phyloP scores from a whole-genome alignment of 2,888 invertebrate species.

The Phaonia tiefii region DNA sequence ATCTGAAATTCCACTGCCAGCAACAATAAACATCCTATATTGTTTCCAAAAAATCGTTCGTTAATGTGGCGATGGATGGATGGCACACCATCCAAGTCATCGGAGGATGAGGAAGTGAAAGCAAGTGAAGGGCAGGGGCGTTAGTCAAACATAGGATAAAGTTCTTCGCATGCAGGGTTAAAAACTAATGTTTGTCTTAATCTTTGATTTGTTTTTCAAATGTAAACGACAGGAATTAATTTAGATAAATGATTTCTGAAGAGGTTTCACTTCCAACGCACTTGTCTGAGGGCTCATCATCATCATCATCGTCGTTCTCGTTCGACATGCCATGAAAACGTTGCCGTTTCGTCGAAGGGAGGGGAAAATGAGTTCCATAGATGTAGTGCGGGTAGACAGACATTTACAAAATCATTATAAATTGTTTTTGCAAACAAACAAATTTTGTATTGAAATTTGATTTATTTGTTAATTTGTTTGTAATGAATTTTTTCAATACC shows the following conservation, averaged over 20 bases:
- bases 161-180: constrained; percentile 55
- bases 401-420: constrained; percentile 68
- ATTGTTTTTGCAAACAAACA: constrained; percentile 78
- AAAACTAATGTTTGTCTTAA: constrained; percentile 80
- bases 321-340: constrained; percentile 41
- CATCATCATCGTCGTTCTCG: constrained; percentile 22
- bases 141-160: constrained; percentile 28
- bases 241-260: constrained; percentile 81
- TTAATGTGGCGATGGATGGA: constrained; percentile 42
- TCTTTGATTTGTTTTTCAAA: constrained; percentile 81
- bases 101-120: not conserved
- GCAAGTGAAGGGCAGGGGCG: not conserved
- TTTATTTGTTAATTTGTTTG: constrained; percentile 81
- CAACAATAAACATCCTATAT: constrained; percentile 52
- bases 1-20: constrained; percentile 16
- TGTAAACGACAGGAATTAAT: constrained; percentile 81
- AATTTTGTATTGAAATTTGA: constrained; percentile 80
- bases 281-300: not conserved
- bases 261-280: constrained; percentile 64
- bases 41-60: constrained; percentile 61
- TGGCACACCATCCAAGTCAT: not conserved
- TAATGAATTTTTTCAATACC: constrained; percentile 75
- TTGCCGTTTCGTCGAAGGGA: not conserved
- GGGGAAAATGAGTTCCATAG: not conserved
- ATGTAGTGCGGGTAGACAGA: not conserved